Evolutionary conservation across 2,797 vertebrate species (phyloP).

Genomic region (Peromyscus eremicus): DNA sequence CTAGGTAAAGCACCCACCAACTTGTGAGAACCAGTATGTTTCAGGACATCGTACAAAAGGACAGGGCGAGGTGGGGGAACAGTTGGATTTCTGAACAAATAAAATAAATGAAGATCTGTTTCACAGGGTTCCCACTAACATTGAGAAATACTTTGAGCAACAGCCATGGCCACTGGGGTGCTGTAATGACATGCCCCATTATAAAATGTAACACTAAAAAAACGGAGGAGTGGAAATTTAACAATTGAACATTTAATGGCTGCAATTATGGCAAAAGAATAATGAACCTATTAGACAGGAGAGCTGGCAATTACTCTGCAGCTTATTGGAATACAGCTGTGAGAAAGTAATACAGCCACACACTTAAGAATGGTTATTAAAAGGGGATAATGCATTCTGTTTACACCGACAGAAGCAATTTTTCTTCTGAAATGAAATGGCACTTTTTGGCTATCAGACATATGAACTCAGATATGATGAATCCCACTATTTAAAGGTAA

Average conservation of each 20-base stretch:
- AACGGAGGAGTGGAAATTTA: constrained; percentile 91
- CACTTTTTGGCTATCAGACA: constrained; percentile 88
- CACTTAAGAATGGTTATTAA: constrained; percentile 92
- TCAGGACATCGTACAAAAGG: constrained; percentile 80
- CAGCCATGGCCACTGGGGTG: constrained; percentile 88
- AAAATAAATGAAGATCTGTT: constrained; percentile 84
- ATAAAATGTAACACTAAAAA: constrained; percentile 92
- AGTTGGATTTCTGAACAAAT: constrained; percentile 81
- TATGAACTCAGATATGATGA: constrained; percentile 88
- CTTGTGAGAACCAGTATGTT: constrained; percentile 72
- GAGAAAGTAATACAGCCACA: constrained; percentile 89
- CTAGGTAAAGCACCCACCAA: constrained; percentile 74
- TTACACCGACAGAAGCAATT: constrained; percentile 89
- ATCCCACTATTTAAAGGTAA: constrained; percentile 88
- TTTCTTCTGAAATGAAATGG: constrained; percentile 89
- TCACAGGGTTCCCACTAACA: constrained; percentile 88
- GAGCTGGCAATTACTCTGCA: constrained; percentile 91
- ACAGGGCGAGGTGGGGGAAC: background rate
- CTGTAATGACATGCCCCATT: constrained; percentile 89
- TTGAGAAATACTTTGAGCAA: constrained; percentile 89
- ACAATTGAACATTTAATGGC: constrained; percentile 93
- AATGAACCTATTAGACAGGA: constrained; percentile 93
- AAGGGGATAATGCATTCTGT: constrained; percentile 90
- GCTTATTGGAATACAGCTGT: constrained; percentile 92
- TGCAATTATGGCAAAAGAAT: constrained; percentile 93